phyloP scores from a whole-genome alignment of 2,888 invertebrate genomes.

The Ceraclea dissimilis region DNA sequence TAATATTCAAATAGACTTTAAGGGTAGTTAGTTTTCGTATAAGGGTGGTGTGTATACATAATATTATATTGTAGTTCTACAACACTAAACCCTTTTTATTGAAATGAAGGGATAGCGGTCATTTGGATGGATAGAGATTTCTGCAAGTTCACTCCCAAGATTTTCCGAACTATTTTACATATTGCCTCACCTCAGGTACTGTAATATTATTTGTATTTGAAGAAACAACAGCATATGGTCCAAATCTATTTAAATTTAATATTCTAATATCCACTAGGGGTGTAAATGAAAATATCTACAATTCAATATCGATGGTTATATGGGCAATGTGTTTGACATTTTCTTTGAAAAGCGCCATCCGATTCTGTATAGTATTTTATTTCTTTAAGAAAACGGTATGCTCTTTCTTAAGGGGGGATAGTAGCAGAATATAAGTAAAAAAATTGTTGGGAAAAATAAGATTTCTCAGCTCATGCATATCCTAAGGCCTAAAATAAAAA shows the following conservation, averaged over 20 bases:
- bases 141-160: not conserved
- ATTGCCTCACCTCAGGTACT: not conserved
- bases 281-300: not conserved
- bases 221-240: not conserved
- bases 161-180: not conserved
- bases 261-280: not conserved
- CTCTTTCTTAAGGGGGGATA: too few species aligned
- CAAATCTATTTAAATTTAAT: not conserved
- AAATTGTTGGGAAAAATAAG: too few species aligned
- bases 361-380: too few species aligned
- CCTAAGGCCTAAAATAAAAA: too few species aligned
- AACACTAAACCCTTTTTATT: too few species aligned
- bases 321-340: not conserved
- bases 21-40: not conserved
- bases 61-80: too few species aligned
- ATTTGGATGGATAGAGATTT: not conserved
- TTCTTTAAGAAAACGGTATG: too few species aligned
- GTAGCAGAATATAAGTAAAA: too few species aligned
- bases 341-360: not conserved
- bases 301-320: not conserved
- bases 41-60: not conserved
- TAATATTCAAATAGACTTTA: not conserved
- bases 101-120: too few species aligned
- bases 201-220: not conserved
- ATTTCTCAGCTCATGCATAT: too few species aligned